phyloP scores from a whole-genome alignment of 2,888 invertebrate species.

The Hypsopygia costalis region DNA sequence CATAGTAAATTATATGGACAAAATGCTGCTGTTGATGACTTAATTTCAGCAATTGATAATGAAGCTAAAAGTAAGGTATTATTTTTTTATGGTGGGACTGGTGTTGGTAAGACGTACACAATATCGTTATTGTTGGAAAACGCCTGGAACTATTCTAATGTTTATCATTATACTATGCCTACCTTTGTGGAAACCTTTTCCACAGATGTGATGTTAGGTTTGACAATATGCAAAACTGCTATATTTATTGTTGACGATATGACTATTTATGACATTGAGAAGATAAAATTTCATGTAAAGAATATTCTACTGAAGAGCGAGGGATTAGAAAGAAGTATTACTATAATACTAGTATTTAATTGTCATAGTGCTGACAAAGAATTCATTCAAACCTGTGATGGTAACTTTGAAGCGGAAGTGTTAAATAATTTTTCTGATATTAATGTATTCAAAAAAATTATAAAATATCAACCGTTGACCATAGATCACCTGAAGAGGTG shows the following conservation, averaged over 20 bases:
- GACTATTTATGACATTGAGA: constrained; percentile 32
- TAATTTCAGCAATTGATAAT: constrained; percentile 40
- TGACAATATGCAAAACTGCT: constrained; percentile 51
- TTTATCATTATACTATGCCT: constrained; percentile 67
- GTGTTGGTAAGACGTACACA: constrained; percentile 66
- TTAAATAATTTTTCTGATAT: constrained; percentile 36
- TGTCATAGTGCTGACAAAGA: constrained; percentile 40
- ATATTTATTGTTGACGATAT: constrained; percentile 62
- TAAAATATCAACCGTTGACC: constrained; percentile 50
- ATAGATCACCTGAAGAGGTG: constrained; percentile 51
- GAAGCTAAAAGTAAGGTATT: constrained; percentile 46
- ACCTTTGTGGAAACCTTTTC: constrained; percentile 49
- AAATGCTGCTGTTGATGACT: constrained; percentile 34
- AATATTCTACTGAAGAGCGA: constrained; percentile 49
- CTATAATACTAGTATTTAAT: constrained; percentile 59
- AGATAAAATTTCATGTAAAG: constrained; percentile 35
- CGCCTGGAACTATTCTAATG: constrained; percentile 46
- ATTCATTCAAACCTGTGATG: constrained; percentile 43
- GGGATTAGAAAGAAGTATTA: constrained; percentile 43
- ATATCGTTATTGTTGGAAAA: constrained; percentile 50
- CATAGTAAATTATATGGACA: constrained; percentile 55
- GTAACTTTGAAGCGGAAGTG: constrained; percentile 33
- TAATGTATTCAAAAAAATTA: constrained; percentile 38
- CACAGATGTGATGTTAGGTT: constrained; percentile 50
- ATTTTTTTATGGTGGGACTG: constrained; percentile 65